Base-by-base conservation (phyloP, 2,888 invertebrate genomes). In the Agrochola lota region DNA sequence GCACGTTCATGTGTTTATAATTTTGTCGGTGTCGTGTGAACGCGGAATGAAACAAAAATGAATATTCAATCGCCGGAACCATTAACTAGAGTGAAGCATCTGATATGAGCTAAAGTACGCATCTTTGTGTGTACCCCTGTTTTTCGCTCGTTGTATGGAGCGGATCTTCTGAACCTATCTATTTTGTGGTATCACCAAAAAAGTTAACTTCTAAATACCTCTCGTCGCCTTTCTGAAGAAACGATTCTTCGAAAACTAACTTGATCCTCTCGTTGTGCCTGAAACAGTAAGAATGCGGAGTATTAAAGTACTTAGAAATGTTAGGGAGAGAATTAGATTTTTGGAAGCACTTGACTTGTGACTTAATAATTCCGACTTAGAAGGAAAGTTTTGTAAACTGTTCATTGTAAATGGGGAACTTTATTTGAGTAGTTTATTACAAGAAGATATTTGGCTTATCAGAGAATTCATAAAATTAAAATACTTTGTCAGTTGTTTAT, bases 221-320 rank as follows among this genome's bases (percentile, higher is more conserved):
- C 86, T 98, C 97, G 92, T 98, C 98, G 82, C 98, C 98, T 94
- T 98, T 98, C 92, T 98, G 98, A 85, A 98, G 96, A 84, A 97
- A 97, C 87, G 98, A 97, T 95, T 98, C 98, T 94, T 98, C 98
- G 92, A 99, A 98, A 78, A 98, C 97, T 89, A 99, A 95, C 93
- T 98, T 98, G 80, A 99, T 98, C 92, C 98, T 94, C 94, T 98
- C 98, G 90, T 97, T 97, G 92, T 97, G 97, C 93, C 98, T 98
- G 97, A 83, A 97, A 97, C 86, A 93, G 69, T 84, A 81, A 85
- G 80, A 84, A 77, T 71, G 11, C 60, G 23, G 46, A 81, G 43
- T 70, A 70, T 72, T 74, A 63, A 77, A 77, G 64, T 62, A 72
- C 66, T 74, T 74, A 74, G 49, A 74, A 82, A 73, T 75, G 70